These are phyloP conservation scores for Furnarius figulus DNA, from an alignment of 2,113 vertebrate species.

Conservation along the genomic window DNA sequence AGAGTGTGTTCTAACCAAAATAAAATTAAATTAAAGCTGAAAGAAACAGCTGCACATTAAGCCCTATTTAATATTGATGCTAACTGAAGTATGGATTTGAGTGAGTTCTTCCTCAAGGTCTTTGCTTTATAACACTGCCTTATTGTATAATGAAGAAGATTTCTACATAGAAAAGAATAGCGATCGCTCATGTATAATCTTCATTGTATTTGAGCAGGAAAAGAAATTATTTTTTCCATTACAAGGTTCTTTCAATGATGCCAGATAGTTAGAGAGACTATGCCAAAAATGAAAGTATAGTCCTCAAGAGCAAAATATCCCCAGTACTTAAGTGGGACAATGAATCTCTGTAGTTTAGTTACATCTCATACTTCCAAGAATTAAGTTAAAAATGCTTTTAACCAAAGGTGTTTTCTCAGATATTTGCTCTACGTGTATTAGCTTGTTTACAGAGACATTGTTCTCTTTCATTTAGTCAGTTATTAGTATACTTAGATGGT, in stretches of 20 bases:
- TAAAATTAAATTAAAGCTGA: conserved; percentile 66
- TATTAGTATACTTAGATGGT: neutral
- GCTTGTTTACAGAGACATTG: neutral
- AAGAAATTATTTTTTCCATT: neutral
- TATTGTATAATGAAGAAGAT: neutral
- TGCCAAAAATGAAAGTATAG: neutral
- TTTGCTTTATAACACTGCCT: neutral
- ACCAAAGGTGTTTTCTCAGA: neutral
- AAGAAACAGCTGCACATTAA: conserved; percentile 69
- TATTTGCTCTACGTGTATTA: neutral
- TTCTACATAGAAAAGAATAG: neutral
- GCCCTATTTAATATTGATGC: conserved; percentile 54
- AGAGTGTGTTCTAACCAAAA: conserved; percentile 34
- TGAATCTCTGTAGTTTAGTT: neutral
- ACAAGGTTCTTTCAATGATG: neutral
- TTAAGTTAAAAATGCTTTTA: neutral
- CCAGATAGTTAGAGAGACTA: neutral
- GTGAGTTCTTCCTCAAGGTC: conserved; percentile 34
- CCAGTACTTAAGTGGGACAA: neutral
- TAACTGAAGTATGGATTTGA: conserved; percentile 56
- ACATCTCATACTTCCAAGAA: neutral
- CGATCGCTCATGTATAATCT: neutral
- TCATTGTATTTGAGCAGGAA: neutral
- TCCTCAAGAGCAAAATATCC: neutral
- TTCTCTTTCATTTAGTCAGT: neutral